Evolutionary conservation across 1,140 invertebrate genomes (phyloP), one percentile per base, ranked within the genome.

Genomic region (Batillaria attramentaria): DNA sequence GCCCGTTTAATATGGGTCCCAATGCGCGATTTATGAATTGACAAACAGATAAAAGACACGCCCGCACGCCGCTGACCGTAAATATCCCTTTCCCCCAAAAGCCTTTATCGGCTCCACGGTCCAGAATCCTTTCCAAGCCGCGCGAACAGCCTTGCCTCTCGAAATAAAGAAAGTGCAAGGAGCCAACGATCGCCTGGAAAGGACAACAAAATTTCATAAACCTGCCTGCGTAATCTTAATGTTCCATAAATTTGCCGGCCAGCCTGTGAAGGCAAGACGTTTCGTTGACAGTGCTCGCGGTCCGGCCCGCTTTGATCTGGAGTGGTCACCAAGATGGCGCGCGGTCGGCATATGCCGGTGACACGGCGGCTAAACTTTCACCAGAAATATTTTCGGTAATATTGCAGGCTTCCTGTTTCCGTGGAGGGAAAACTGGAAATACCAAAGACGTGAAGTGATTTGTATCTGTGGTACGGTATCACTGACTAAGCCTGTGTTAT

Each of bases 11-110:
- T 77, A 77, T 77, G 75, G 68, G 54, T 68, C 60, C 54, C 54
- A 77, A 77, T 43, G 60, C 60, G 75, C 75, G 65, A 77, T 77
- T 77, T 77, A 77, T 77, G 75, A 77, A 77, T 77, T 77, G 35
- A 68, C 65, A 77, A 66, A 77, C 43, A 46, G 75, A 77, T 77
- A 77, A 77, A 70, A 70, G 68, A 42, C 68, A 70, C 68, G 37
- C 37, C n/a, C 37, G 16, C n/a, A 42, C 41, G 41, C 68, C 41
- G 24, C 37, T 41, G 68, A n/a, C n/a, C 41, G 68, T 70, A 70
- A 70, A 70, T 70, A 39, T 42, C 41, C 57, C 33, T 31, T 62
- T 31, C 57, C 68, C 39, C 57, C 24, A 8, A 6, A 41, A 42
- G 13, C 68, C 31, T 70, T 70, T 70, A 70, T 70, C 68, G 37